Conservation (phyloP, 2,888 invertebrate species). For the Catocala nupta region DNA sequence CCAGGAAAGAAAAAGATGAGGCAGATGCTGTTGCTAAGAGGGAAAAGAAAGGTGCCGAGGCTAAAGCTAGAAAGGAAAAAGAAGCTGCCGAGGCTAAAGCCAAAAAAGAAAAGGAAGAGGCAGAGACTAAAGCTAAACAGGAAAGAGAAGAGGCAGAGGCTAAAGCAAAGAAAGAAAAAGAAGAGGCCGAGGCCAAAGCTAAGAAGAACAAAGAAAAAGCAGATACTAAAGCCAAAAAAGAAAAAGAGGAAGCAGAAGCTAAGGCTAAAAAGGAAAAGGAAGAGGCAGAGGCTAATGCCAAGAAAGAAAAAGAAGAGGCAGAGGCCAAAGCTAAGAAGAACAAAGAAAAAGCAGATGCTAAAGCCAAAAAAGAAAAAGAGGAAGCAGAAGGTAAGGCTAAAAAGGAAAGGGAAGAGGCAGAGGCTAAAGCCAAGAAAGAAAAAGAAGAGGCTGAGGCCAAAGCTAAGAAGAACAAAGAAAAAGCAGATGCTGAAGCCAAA, state of each 20-base stretch:
- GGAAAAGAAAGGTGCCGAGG: background rate
- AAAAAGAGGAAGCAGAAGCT: background rate
- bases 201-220: background rate
- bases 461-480: background rate
- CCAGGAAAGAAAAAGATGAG: conserved; percentile 10
- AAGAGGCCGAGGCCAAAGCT: background rate
- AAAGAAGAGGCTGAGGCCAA: conserved; percentile 24
- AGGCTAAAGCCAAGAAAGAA: conserved; percentile 12
- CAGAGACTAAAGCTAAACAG: background rate
- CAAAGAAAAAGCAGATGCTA: background rate
- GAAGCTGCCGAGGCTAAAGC: conserved; percentile 2
- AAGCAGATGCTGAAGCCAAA: background rate
- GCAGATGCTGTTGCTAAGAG: background rate
- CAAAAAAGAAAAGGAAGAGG: background rate
- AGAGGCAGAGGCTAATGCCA: background rate
- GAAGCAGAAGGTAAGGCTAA: conserved; percentile 11
- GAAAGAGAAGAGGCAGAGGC: background rate
- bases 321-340: background rate
- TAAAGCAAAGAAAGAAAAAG: background rate
- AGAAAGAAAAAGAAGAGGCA: background rate
- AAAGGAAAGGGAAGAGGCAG: conserved; percentile 16
- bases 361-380: background rate
- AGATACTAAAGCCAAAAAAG: background rate
- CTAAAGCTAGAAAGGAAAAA: background rate
- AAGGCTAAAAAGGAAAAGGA: conserved; percentile 1